A percentile compares a stretch with the other conserved stretches of the same genome.
Conservation (phyloP, 2,797 vertebrate genomes). For the Phoebastria nigripes region DNA sequence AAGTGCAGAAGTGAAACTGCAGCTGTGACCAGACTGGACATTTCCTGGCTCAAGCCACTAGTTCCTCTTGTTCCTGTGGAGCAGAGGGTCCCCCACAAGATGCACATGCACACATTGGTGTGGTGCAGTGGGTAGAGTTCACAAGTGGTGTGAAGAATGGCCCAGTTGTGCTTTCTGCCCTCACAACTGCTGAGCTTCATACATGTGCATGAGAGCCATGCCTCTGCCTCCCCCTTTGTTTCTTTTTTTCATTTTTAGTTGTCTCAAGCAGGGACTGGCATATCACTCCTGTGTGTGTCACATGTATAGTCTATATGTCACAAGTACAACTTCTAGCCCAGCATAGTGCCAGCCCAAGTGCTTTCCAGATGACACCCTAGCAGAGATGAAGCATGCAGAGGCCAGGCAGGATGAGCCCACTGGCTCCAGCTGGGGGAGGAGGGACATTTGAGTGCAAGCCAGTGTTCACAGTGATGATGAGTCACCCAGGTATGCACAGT, state of each 20-base stretch:
- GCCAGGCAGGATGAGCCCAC: background rate
- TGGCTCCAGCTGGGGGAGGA: background rate
- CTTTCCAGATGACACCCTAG: background rate
- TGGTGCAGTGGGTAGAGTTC: background rate
- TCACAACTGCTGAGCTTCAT: background rate
- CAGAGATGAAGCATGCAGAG: background rate
- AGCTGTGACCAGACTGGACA: background rate
- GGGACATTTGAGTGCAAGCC: background rate
- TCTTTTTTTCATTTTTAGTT: background rate
- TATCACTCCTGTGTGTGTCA: background rate
- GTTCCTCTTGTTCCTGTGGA: background rate
- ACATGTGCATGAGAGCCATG: accelerated
- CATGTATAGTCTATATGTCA: background rate
- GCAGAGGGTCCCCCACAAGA: background rate
- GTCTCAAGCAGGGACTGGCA: background rate
- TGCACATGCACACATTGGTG: background rate
- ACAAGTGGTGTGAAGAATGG: background rate
- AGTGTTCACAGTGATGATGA: background rate
- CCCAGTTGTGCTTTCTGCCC: background rate
- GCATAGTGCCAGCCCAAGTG: background rate
- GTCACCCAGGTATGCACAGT: background rate
- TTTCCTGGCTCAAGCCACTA: background rate
- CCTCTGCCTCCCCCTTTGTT: background rate
- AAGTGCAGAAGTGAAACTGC: background rate
- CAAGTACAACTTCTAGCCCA: background rate